phyloP scores from a whole-genome alignment of 2,888 invertebrate species.

The Cantharis rufa region DNA sequence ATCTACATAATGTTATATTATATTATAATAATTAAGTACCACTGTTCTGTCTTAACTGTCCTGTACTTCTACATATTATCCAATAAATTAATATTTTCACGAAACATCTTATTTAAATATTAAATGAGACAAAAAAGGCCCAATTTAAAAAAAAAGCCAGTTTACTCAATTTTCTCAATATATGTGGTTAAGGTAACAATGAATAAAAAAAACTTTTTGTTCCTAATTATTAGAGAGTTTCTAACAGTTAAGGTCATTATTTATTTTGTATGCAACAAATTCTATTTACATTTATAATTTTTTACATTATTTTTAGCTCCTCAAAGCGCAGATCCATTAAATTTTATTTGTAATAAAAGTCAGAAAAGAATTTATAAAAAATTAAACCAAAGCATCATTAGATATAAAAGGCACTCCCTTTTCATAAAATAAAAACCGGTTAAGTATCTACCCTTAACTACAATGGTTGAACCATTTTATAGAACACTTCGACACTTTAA shows the following conservation, averaged over 20 bases:
- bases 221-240: neutral
- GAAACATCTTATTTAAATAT: neutral
- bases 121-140: neutral
- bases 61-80: neutral
- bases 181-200: neutral
- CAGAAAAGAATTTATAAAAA: neutral
- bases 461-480: neutral
- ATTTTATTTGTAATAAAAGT: neutral
- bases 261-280: neutral
- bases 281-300: neutral
- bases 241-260: neutral
- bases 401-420: neutral
- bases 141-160: neutral
- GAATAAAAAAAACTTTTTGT: neutral
- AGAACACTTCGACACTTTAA: neutral
- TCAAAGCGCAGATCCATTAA: neutral
- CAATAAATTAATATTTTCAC: neutral
- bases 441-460: neutral
- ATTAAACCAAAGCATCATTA: neutral
- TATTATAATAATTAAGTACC: neutral
- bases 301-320: neutral
- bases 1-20: neutral
- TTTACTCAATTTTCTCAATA: neutral
- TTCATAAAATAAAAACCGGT: neutral
- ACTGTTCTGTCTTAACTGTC: neutral